Percentiles rank a stretch among this genome's conserved stretches.
These are phyloP conservation scores for Adrianichthys oophorus DNA, from an alignment of 2,797 vertebrate species.

Conservation along the genomic window DNA sequence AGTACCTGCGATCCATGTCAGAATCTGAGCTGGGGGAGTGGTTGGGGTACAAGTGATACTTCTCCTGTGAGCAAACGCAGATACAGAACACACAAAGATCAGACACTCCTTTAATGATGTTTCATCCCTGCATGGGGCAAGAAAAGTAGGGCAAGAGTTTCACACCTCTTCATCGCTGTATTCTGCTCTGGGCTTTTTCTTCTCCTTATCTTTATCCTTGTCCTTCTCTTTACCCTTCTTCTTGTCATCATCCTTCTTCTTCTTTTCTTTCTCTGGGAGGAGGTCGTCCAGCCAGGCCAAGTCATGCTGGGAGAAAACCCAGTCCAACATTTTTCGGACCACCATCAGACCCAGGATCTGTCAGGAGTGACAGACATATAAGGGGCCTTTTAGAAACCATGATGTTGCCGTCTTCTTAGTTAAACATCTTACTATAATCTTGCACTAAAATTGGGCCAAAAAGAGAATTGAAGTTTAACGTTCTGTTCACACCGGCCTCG, in stretches of 20 bases:
- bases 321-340: constrained; percentile 89
- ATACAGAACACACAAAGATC: constrained; percentile 13
- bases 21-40: constrained; percentile 84
- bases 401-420: no score
- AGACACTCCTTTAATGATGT: constrained; percentile 1
- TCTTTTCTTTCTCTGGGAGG: constrained; percentile 92
- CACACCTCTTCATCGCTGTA: constrained; percentile 81
- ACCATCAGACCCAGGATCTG: constrained; percentile 93
- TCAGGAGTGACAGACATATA: constrained; percentile 6
- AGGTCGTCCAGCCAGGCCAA: constrained; percentile 95
- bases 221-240: constrained; percentile 79
- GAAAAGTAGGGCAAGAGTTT: constrained; percentile 12
- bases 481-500: no score
- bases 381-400: neutral
- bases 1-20: constrained; percentile 92
- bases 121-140: constrained; percentile 59
- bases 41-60: constrained; percentile 84
- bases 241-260: constrained; percentile 85
- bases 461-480: no score
- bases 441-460: no score
- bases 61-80: constrained; percentile 76
- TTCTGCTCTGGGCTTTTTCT: constrained; percentile 78
- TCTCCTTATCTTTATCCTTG: constrained; percentile 76
- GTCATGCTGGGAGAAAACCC: constrained; percentile 94
- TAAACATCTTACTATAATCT: no score